These are phyloP conservation scores for Aplocera efformata DNA, from an alignment of 2,888 invertebrate species.

Conservation along the genomic window DNA sequence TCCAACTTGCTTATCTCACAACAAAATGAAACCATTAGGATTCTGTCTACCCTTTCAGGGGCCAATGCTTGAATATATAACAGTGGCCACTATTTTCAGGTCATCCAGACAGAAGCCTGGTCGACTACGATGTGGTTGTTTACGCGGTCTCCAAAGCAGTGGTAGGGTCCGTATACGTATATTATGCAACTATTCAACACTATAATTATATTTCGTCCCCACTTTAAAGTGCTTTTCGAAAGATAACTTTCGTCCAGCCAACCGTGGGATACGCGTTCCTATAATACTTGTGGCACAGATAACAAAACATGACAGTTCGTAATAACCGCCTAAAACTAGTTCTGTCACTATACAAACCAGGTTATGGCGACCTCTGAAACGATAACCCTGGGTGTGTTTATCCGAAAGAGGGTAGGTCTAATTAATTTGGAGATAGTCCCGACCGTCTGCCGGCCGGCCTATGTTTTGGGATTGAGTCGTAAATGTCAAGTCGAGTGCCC, in stretches of 20 bases:
- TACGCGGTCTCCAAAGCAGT: too few relatives aligned
- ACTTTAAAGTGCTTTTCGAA: slow-evolving; percentile 7
- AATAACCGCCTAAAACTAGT: slow-evolving; percentile 62
- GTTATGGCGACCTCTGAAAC: slow-evolving; percentile 38
- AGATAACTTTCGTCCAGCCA: slow-evolving; percentile 19
- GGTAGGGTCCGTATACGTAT: too few relatives aligned
- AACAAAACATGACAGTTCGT: slow-evolving; percentile 65
- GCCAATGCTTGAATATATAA: too few relatives aligned
- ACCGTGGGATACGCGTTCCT: slow-evolving; percentile 58
- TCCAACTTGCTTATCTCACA: too few relatives aligned
- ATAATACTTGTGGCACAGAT: slow-evolving; percentile 61
- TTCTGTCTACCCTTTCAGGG: too few relatives aligned
- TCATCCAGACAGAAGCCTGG: too few relatives aligned
- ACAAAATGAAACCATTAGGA: too few relatives aligned
- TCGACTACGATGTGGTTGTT: too few relatives aligned
- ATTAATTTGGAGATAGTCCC: slow-evolving; percentile 57
- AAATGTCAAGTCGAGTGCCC: slow-evolving; percentile 73
- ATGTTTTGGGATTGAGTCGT: slow-evolving; percentile 76
- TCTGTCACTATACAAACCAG: slow-evolving; percentile 60
- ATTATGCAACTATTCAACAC: too few relatives aligned
- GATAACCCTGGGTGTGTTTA: slow-evolving; percentile 18
- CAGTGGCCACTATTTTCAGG: too few relatives aligned
- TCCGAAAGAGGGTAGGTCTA: slow-evolving; percentile 44
- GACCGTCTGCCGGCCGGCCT: slow-evolving; percentile 58
- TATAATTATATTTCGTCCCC: too few relatives aligned